Conservation (phyloP, 2,888 invertebrate species). For the Teleiodes luculella region DNA sequence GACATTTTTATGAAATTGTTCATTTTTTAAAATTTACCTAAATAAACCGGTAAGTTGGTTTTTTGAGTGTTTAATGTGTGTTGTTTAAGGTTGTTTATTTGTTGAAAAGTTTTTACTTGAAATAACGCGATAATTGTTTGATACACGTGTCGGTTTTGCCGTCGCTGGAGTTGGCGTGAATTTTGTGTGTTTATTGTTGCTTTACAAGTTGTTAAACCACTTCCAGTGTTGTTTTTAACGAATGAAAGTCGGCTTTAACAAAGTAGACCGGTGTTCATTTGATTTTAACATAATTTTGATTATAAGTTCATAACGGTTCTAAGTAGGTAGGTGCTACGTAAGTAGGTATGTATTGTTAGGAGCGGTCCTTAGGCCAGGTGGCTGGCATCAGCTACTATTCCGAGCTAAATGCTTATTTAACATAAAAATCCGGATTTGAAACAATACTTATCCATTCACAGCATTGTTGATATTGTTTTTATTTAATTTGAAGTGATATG, state of each 20-base stretch:
- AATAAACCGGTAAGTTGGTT: conserved; percentile 25
- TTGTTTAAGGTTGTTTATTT: background rate
- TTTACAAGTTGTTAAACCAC: background rate
- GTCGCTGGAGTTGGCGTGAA: background rate
- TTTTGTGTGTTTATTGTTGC: background rate
- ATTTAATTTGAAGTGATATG: no score
- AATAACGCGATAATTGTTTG: background rate
- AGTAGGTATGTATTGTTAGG: background rate
- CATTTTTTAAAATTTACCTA: conserved; percentile 19
- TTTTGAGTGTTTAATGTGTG: background rate
- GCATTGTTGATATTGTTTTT: no score
- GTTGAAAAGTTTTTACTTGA: background rate
- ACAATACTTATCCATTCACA: no score
- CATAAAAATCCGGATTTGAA: no score
- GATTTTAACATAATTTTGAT: no score
- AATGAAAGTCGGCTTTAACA: background rate
- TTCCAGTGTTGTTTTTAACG: background rate
- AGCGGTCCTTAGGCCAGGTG: background rate
- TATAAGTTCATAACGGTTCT: no score
- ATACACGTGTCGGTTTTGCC: conserved; percentile 9
- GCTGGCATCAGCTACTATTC: no score
- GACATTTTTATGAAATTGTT: no score
- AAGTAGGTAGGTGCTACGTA: background rate
- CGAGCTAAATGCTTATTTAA: no score
- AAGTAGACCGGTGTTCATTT: background rate